These are phyloP conservation scores for Stigmatopora argus DNA, from an alignment of 2,113 vertebrate species.

Conservation along the genomic window DNA sequence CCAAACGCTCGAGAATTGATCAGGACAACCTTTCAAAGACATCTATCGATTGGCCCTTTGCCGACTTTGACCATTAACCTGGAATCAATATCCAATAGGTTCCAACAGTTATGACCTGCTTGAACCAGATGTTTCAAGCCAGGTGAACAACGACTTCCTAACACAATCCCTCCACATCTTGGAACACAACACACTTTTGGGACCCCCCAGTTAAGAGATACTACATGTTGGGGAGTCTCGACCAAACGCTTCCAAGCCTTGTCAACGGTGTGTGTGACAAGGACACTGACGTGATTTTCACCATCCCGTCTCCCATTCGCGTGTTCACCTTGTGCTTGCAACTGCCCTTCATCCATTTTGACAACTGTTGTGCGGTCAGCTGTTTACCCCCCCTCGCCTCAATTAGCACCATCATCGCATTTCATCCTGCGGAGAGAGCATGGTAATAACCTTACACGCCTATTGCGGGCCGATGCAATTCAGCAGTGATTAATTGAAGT, in stretches of 20 bases:
- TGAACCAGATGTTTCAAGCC: background rate
- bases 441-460: constrained; percentile 69
- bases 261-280: background rate
- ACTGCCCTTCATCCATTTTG: constrained; percentile 59
- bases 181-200: background rate
- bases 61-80: background rate
- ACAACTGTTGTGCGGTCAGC: constrained; percentile 60
- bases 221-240: background rate
- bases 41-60: background rate
- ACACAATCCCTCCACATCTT: background rate
- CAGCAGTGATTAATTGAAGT: constrained; percentile 73
- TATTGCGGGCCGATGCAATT: constrained; percentile 65
- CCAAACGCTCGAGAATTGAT: background rate
- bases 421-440: constrained; percentile 62
- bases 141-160: background rate
- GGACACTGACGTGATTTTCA: constrained; percentile 13
- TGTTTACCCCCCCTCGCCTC: constrained; percentile 33
- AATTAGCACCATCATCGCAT: constrained; percentile 72
- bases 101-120: background rate
- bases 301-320: constrained; percentile 13
- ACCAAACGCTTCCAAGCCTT: background rate
- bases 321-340: constrained; percentile 31
- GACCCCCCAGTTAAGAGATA: background rate
- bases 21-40: background rate
- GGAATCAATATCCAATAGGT: background rate